A percentile compares a stretch with the other conserved stretches of the same genome.
Conservation (phyloP, 2,888 invertebrate species). For the Acanthosepion lycidas region DNA sequence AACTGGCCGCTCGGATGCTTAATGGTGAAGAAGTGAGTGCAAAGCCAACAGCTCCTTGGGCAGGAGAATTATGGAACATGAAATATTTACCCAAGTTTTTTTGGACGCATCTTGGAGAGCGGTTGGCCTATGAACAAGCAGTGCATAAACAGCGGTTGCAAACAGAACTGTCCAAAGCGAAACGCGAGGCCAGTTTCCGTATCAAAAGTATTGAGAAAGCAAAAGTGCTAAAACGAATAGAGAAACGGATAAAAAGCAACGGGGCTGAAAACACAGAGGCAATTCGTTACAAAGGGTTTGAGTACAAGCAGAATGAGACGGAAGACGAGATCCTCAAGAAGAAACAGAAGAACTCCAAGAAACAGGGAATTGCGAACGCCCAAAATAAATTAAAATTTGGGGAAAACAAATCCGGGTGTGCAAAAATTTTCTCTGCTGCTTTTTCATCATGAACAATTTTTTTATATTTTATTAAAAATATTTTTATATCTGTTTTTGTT, state of each 20-base stretch:
- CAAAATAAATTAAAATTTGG: not conserved
- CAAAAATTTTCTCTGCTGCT: conserved; percentile 45
- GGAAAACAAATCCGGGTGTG: conserved; percentile 39
- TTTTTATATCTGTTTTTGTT: not conserved
- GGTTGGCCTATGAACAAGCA: conserved; percentile 92
- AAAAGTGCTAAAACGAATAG: conserved; percentile 62
- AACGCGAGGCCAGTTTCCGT: conserved; percentile 88
- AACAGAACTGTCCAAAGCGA: conserved; percentile 91
- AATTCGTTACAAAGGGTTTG: conserved; percentile 53
- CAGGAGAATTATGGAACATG: conserved; percentile 94
- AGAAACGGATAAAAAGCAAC: conserved; percentile 54
- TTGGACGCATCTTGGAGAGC: conserved; percentile 95
- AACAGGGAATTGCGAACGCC: not conserved
- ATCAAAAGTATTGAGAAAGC: conserved; percentile 83
- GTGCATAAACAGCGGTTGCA: conserved; percentile 88
- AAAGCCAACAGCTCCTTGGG: conserved; percentile 77
- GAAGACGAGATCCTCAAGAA: conserved; percentile 63
- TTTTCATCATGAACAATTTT: not conserved
- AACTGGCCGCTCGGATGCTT: conserved; percentile 86
- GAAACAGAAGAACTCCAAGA: conserved; percentile 52
- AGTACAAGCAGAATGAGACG: conserved; percentile 62
- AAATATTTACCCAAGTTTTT: conserved; percentile 95
- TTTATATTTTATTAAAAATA: not conserved
- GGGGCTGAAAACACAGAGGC: conserved; percentile 49
- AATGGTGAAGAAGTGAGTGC: conserved; percentile 81